Evolutionary conservation across 1,140 invertebrate genomes (phyloP).

Genomic region (Trichonephila inaurata): DNA sequence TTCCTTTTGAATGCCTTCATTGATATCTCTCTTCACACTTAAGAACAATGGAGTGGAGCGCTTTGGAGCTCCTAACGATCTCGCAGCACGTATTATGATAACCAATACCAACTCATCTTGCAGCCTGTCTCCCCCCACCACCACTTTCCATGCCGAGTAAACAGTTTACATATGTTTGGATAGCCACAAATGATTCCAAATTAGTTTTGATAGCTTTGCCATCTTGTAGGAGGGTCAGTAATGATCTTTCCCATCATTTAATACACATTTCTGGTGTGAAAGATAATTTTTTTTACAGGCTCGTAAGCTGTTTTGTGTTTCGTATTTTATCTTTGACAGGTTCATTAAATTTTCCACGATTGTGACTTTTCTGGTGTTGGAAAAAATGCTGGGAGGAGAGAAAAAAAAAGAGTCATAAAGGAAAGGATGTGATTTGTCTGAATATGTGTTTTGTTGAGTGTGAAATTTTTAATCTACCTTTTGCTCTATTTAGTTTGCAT

Average conservation of each 20-base stretch:
- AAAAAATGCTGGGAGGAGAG: neutral
- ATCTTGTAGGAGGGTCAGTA: neutral
- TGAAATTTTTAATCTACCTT: too few species aligned
- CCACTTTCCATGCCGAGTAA: neutral
- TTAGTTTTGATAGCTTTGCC: neutral
- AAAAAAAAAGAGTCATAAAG: too few species aligned
- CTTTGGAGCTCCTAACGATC: neutral
- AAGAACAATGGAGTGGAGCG: neutral
- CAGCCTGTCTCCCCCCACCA: neutral
- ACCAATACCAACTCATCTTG: neutral
- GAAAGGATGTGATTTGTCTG: too few species aligned
- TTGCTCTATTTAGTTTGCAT: too few species aligned
- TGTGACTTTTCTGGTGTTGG: neutral
- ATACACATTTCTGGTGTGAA: neutral
- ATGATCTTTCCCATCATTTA: neutral
- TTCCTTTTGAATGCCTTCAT: conserved; percentile 22
- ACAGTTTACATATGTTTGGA: conserved; percentile 31
- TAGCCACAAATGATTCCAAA: conserved; percentile 9
- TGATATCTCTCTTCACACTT: neutral
- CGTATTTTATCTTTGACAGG: neutral
- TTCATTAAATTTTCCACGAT: neutral
- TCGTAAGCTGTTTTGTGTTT: neutral
- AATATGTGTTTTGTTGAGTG: too few species aligned
- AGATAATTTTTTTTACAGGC: neutral
- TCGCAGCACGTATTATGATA: neutral